phyloP scores from a whole-genome alignment of 2,113 vertebrate species.

The Noturus placidus region DNA sequence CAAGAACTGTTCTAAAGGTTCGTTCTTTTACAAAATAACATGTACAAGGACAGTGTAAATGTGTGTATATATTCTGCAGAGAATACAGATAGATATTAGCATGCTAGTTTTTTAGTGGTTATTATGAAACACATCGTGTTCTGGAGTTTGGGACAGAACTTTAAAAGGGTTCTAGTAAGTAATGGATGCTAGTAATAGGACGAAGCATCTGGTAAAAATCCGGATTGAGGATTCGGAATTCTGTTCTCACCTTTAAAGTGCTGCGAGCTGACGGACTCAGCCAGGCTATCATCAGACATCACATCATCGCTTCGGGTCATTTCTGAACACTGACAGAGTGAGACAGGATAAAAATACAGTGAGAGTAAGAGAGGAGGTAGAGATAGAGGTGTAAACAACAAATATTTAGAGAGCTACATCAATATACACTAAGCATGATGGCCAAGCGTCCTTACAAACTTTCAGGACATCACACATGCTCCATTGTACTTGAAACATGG shows the following conservation, averaged over 20 bases:
- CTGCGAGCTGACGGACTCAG: conserved; percentile 75
- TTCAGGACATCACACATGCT: neutral
- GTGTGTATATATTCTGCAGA: neutral
- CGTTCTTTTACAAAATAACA: neutral
- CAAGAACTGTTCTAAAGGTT: neutral
- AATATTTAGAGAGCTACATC: neutral
- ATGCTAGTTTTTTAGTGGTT: neutral
- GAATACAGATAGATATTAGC: neutral
- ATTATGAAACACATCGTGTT: neutral
- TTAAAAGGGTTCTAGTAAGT: neutral
- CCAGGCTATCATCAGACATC: conserved; percentile 81
- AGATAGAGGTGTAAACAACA: conserved; percentile 59
- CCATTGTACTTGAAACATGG: neutral
- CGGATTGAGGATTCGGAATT: neutral
- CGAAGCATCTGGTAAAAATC: neutral
- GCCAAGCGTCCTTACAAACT: neutral
- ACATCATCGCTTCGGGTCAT: conserved; percentile 73
- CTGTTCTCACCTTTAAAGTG: conserved; percentile 80
- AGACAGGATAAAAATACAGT: neutral
- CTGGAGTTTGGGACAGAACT: neutral
- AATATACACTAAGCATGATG: neutral
- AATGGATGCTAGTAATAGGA: neutral
- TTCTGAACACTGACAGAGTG: conserved; percentile 66
- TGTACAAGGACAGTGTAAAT: neutral
- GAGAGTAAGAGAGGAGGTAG: conserved; percentile 30